A percentile compares a stretch with the other conserved stretches of the same genome.
Evolutionary conservation across 1,140 invertebrate species (phyloP).

Genomic region (Hycleus cichorii): DNA sequence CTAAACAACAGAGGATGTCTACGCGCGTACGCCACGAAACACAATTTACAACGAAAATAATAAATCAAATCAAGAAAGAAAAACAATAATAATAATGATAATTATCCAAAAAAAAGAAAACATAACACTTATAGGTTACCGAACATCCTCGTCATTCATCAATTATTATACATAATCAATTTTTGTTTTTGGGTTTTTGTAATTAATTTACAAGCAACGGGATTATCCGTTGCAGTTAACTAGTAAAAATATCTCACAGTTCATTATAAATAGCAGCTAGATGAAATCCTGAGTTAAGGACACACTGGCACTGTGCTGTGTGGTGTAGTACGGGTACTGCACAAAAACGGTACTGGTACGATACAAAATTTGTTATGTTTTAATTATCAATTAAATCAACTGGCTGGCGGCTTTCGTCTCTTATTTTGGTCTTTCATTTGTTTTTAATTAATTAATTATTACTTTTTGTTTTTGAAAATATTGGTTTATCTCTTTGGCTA

Average conservation of each 20-base stretch:
- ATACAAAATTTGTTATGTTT: neutral
- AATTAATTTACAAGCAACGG: conserved; percentile 33
- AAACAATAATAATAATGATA: conserved; percentile 17
- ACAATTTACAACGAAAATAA: conserved; percentile 22
- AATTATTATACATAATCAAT: conserved; percentile 14
- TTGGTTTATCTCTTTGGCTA: conserved; percentile 45
- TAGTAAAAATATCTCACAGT: conserved; percentile 42
- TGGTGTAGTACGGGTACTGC: conserved; percentile 17
- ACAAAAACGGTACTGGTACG: neutral
- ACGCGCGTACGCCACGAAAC: conserved; percentile 36
- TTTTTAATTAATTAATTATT: neutral
- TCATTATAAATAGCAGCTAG: conserved; percentile 39
- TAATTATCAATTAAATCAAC: neutral
- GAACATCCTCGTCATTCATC: conserved; percentile 36
- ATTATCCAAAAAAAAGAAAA: conserved; percentile 17
- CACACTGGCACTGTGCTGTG: conserved; percentile 32
- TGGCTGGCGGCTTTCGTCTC: neutral
- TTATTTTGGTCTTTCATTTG: conserved; percentile 5
- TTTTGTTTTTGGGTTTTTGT: conserved; percentile 6
- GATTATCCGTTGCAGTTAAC: conserved; percentile 28
- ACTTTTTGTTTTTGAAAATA: neutral
- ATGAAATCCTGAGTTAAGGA: conserved; percentile 37
- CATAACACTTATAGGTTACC: conserved; percentile 28
- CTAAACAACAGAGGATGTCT: conserved; percentile 40
- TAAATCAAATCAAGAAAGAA: conserved; percentile 25